Evolutionary conservation across 1,140 invertebrate genomes (phyloP).

Genomic region (Saccostrea cuccullata): DNA sequence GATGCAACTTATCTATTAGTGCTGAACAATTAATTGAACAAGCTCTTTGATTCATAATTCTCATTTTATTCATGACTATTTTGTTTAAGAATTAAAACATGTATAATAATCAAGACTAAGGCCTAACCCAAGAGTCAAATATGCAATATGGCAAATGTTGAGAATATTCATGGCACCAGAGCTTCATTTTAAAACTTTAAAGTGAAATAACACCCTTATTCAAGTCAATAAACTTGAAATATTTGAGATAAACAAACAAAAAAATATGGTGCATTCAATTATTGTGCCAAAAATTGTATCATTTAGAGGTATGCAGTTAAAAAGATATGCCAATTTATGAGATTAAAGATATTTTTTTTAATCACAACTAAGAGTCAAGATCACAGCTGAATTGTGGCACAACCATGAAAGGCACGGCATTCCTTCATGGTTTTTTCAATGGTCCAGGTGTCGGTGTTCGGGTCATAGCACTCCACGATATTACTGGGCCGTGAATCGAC

Average conservation of each 20-base stretch:
- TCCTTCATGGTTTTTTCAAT: conserved; percentile 68
- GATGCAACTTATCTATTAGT: too few species aligned
- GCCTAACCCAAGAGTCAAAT: background rate
- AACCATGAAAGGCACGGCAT: conserved; percentile 71
- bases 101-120: too few species aligned
- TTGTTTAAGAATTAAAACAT: background rate
- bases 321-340: background rate
- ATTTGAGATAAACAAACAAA: too few species aligned
- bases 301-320: background rate
- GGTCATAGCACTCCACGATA: conserved; percentile 90
- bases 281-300: background rate
- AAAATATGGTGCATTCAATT: too few species aligned
- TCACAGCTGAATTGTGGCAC: conserved; percentile 73
- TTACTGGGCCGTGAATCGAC: conserved; percentile 77
- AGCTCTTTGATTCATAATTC: background rate
- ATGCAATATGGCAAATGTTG: background rate
- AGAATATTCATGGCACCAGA: background rate
- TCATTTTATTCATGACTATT: background rate
- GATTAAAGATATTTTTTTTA: too few species aligned
- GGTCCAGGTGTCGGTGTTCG: conserved; percentile 87
- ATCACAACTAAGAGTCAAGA: background rate
- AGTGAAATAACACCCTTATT: too few species aligned
- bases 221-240: too few species aligned
- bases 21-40: background rate
- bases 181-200: too few species aligned